Conservation (phyloP, 1,140 invertebrate genomes). For the Chelonus insularis region DNA sequence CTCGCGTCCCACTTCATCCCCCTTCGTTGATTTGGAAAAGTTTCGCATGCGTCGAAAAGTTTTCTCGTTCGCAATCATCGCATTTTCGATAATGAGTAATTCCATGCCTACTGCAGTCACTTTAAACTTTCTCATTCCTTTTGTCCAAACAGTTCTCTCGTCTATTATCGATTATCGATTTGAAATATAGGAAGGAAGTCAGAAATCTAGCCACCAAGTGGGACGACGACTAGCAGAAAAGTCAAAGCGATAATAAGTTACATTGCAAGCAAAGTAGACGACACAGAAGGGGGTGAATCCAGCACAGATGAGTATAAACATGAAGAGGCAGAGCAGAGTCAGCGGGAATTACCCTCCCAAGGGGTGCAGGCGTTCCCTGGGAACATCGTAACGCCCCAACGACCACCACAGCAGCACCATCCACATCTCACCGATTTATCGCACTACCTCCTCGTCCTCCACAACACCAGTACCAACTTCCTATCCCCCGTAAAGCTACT, state of each 20-base stretch:
- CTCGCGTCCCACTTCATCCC: not conserved
- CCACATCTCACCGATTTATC: slow-evolving; percentile 29
- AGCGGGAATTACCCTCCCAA: slow-evolving; percentile 15
- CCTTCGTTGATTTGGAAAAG: slow-evolving; percentile 30
- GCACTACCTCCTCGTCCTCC: not conserved
- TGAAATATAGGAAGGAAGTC: not conserved
- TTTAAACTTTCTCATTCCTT: not conserved
- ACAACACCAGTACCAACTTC: not conserved
- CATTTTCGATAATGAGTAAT: not conserved
- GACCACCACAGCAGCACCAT: slow-evolving; percentile 24
- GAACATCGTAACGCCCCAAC: slow-evolving; percentile 26
- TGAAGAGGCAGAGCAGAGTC: slow-evolving; percentile 22
- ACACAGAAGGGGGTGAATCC: not conserved
- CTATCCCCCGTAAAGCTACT: not conserved
- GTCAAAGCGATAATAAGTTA: slow-evolving; percentile 8
- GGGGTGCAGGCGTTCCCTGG: not conserved
- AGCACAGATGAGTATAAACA: slow-evolving; percentile 34
- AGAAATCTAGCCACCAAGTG: not conserved
- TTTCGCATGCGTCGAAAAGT: slow-evolving; percentile 36
- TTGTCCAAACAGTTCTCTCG: slow-evolving; percentile 1
- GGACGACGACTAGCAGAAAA: not conserved
- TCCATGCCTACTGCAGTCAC: not conserved
- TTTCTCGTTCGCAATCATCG: slow-evolving; percentile 35
- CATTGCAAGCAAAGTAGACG: not conserved
- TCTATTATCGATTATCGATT: slow-evolving; percentile 5